phyloP scores from a whole-genome alignment of 2,113 vertebrate species.

The Halcyon senegalensis region DNA sequence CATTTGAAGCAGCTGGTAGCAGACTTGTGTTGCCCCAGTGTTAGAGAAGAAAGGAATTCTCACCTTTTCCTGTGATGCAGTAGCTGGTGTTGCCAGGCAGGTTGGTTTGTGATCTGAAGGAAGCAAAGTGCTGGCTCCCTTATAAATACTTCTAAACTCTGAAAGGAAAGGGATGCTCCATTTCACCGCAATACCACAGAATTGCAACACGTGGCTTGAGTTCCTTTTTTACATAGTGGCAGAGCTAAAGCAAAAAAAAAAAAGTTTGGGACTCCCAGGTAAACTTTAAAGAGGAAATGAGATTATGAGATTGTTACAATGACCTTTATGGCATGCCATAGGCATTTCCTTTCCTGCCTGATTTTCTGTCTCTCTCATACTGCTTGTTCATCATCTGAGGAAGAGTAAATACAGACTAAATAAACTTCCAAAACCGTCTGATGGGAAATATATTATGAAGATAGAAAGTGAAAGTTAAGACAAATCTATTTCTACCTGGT shows the following conservation, averaged over 20 bases:
- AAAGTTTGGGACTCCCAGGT: conserved; percentile 64
- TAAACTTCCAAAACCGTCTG: conserved; percentile 5
- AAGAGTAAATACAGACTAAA: neutral
- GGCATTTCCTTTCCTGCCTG: conserved; percentile 33
- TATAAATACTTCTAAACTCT: conserved; percentile 37
- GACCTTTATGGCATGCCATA: conserved; percentile 48
- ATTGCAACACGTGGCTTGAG: conserved; percentile 49
- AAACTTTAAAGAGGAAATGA: conserved; percentile 66
- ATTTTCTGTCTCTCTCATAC: neutral
- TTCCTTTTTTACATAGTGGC: conserved; percentile 44
- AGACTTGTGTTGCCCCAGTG: neutral
- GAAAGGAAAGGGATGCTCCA: conserved; percentile 38
- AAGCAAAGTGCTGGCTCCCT: neutral
- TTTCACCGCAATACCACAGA: conserved; percentile 57
- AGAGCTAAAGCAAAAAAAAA: neutral
- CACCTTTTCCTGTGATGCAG: neutral
- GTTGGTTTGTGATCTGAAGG: conserved; percentile 9
- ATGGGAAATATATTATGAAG: neutral
- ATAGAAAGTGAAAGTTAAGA: conserved; percentile 47
- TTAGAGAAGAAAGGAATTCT: conserved; percentile 1
- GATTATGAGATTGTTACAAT: conserved; percentile 30
- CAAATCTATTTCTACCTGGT: neutral
- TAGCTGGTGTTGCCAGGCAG: neutral
- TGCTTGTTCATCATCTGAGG: neutral
- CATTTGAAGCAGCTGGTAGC: neutral